Base-by-base conservation (phyloP, 2,888 invertebrate genomes). In the Drosophila fulvimacula region DNA sequence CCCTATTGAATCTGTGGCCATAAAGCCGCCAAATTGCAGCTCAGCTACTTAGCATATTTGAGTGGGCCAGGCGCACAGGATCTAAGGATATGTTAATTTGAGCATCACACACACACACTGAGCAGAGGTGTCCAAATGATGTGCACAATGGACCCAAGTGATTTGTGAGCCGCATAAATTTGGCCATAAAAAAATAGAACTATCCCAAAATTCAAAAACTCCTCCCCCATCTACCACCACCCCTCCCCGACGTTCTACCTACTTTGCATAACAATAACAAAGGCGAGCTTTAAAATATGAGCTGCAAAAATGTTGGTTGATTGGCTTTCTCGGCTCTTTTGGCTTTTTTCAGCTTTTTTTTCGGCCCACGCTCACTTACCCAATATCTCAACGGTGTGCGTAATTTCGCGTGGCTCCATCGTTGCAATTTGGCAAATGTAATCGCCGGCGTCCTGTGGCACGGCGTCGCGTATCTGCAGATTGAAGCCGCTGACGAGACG, bases 361-460 rank as follows among this genome's bases (percentile, higher is more conserved):
- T 1, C n/a, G 42, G 13, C 13, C 19, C 17, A 0, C 4, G 24
- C 13, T 17, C 60, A 93, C 94, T 94, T 92, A 95, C 95, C 95
- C 66, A 95, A 92, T 88, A 95, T 95, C 92, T 95, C 95, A 46
- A 95, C 93, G 49, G 95, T 95, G 90, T 95, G 95, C 59, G 94
- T 94, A 79, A 95, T 94, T 92, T 95, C 95, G 72, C 94, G 93
- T 34, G 95, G 95, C 75, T 94, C 94, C 83, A 95, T 93, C 39
- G 94, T 95, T 73, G 94, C 95, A 83, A 95, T 94, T 92, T 95
- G 95, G 91, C 95, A 95, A 68, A 95, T 94, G 90, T 95, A 95
- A 92, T 95, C 95, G 27, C 95, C 95, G 38, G 94, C 95, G 92
- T 95, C 95, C 90, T 94, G 94, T 48, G 95, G 94, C 76, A 94